Base-by-base conservation (phyloP, 2,888 invertebrate genomes). In the Meloe dianella region DNA sequence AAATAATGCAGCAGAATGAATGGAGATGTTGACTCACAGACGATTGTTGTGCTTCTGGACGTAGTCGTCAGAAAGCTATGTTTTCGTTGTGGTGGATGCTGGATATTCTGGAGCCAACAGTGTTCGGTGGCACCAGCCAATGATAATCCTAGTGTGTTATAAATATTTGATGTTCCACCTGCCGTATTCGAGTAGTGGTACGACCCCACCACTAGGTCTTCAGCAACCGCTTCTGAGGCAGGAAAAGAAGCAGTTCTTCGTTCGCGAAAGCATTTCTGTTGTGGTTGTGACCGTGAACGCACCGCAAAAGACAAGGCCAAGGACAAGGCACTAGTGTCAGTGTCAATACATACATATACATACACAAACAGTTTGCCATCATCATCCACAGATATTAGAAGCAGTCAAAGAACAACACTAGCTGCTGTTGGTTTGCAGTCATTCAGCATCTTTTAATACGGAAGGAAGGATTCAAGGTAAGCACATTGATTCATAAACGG, bases 241-340 rank as follows among this genome's bases (percentile, higher is more conserved):
- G 82, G 83, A 83, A 83, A 83, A 83, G 83, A 81, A 80, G 82
- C 81, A 80, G 82, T 81, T 81, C 82, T 80, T 80, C 80, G 82
- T 74, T 81, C 81, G 81, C 77, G 80, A 79, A 81, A 81, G 82
- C 83, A 83, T 82, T 83, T 82, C 82, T 81, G 82, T 83, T 79
- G 82, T 82, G 81, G 79, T 81, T 78, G 82, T 82, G 82, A 81
- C 82, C 82, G 83, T 80, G 83, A 82, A 83, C 79, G 80, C 81
- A 79, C 73, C 75, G 77, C 70, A 76, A 79, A 79, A 77, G 78
- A 78, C 78, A 80, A 80, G 80, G 81, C 81, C 81, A 82, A 82
- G 81, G 81, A 80, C 80, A 77, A 73, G 63, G 63, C 69, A 70
- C 66, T 77, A 79, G 81, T 80, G 81, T 80, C 80, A 81, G 81